These are phyloP conservation scores for Lycocorax pyrrhopterus DNA, from an alignment of 2,113 vertebrate species.

Conservation along the genomic window DNA sequence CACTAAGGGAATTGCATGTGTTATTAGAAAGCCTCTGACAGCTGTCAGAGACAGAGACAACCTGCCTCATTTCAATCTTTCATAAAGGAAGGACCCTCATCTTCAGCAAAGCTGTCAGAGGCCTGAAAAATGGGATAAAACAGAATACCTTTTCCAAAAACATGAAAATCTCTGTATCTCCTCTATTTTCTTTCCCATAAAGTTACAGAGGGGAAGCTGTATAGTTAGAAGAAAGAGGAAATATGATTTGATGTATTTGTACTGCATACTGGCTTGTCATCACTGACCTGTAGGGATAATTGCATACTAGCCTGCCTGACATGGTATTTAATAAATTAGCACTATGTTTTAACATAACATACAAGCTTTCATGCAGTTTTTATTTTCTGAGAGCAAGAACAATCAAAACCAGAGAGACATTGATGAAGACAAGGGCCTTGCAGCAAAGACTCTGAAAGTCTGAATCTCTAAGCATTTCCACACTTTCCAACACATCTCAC, in stretches of 20 bases:
- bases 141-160: not conserved
- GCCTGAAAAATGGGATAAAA: not conserved
- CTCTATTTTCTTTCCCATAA: not conserved
- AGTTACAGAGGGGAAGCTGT: not conserved
- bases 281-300: not conserved
- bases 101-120: not conserved
- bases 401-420: not conserved
- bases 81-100: not conserved
- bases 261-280: not conserved
- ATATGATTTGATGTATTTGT: not conserved
- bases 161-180: not conserved
- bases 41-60: not conserved
- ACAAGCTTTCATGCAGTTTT: not conserved
- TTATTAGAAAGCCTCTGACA: slow-evolving; percentile 1
- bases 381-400: not conserved
- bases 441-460: not conserved
- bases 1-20: slow-evolving; percentile 6
- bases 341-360: not conserved
- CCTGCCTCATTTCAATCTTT: not conserved
- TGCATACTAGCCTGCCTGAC: not conserved
- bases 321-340: not conserved
- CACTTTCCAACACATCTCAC: not conserved
- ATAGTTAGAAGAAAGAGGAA: not conserved
- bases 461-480: not conserved
- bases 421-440: not conserved